A percentile compares a stretch with the other conserved stretches of the same genome.
Conservation (phyloP, 2,113 vertebrate species). For the Pseudorasbora parva region DNA sequence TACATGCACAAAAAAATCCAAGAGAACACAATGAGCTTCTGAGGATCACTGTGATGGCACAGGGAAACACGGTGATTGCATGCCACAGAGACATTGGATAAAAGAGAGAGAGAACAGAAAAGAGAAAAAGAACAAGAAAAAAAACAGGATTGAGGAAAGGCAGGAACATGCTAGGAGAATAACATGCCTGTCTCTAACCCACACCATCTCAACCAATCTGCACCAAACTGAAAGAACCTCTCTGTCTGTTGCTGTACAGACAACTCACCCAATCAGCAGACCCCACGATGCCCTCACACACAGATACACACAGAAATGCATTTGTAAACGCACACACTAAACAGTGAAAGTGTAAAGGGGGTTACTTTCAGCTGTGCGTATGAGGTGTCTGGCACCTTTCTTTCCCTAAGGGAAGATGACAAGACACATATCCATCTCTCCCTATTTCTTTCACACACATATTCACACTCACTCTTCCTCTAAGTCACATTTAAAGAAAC, state of each 20-base stretch:
- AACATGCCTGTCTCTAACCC: constrained; percentile 49
- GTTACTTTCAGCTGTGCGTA: constrained; percentile 21
- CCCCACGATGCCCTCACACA: constrained; percentile 42
- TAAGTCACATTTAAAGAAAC: background rate
- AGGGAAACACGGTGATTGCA: background rate
- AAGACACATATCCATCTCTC: constrained; percentile 13
- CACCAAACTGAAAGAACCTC: constrained; percentile 39
- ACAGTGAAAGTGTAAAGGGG: constrained; percentile 31
- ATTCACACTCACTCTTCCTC: background rate
- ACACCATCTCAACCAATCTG: constrained; percentile 49
- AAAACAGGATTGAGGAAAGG: constrained; percentile 23
- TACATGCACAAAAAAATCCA: constrained; percentile 7
- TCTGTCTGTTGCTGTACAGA: constrained; percentile 43
- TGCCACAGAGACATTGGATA: background rate
- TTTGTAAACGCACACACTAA: background rate
- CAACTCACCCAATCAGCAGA: constrained; percentile 41
- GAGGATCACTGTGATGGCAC: constrained; percentile 24
- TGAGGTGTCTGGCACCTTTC: constrained; percentile 54
- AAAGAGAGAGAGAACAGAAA: background rate
- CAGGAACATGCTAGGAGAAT: constrained; percentile 21
- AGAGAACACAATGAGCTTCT: constrained; percentile 10
- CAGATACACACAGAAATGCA: background rate
- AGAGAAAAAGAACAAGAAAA: background rate
- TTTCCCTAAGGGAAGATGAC: constrained; percentile 39
- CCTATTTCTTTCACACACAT: background rate